Evolutionary conservation across 2,888 invertebrate genomes (phyloP), one percentile per base, ranked within the genome.

Genomic region (Polydrusus pterygomalis): DNA sequence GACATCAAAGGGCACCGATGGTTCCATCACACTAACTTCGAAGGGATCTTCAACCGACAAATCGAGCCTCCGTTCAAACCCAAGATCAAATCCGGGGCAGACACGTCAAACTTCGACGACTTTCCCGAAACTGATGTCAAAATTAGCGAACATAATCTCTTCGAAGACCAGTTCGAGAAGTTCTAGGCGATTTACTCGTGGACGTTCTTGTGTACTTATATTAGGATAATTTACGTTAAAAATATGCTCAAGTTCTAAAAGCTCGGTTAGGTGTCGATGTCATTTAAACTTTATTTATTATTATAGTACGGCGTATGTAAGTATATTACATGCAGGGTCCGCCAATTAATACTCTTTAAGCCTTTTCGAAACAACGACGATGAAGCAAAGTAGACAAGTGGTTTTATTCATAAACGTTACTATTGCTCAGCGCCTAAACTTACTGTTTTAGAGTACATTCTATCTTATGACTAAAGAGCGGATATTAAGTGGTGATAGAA

Each of bases 1-100:
- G 97, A 97, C 86, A 96, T 99, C 79, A 98, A 97, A 88, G 90
- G 90, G 75, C 97, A 98, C 87, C 90, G 90, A 70, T 99, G 97
- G 97, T 98, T 98, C 85, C 89, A 90, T 68, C 90, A 91, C 2
- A 91, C 93, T 11, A 92, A 95, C 83, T 99, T 97, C 97, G 90
- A 92, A 74, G 90, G 91, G n/a, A 89, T 98, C 78, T 92, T 96
- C 77, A 92, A 95, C 85, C 93, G 94, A 85, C 93, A 92, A 85
- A 85, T 93, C 0, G 86, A 88, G 9, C 89, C 94, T 0, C 92
- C 92, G 0, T 94, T 90, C 82, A 81, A 91, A 10, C 95, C 95
- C 0, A 84, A 85, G 0, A 88, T 89, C 20, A 80, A 86, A 0
- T 85, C 88, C 20, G 87, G 90, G 0, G 92, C 91, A 0, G 96